These are phyloP conservation scores for Apis florea DNA, from an alignment of 1,140 invertebrate species.

Conservation along the genomic window DNA sequence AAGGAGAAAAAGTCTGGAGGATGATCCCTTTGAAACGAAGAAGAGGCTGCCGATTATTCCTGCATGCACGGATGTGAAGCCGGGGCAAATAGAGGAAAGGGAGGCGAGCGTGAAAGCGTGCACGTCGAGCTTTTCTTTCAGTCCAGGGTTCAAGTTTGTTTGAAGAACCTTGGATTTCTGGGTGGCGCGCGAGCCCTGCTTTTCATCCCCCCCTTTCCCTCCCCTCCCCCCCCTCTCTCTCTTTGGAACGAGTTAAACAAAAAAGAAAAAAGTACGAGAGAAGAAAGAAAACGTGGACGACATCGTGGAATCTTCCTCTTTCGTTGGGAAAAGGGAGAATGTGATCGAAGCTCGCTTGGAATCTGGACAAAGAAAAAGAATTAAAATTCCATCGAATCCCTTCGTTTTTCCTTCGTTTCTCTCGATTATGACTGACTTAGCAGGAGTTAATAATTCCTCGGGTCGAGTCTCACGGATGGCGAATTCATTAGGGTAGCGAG, in stretches of 20 bases:
- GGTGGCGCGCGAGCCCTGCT: background rate
- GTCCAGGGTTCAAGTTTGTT: conserved; percentile 46
- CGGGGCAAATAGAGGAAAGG: conserved; percentile 27
- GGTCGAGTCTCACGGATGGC: background rate
- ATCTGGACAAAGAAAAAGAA: background rate
- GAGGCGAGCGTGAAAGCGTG: conserved; percentile 21
- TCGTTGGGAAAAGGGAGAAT: background rate
- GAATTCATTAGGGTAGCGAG: conserved; percentile 8
- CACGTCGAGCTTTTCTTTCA: conserved; percentile 25
- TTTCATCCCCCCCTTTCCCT: background rate
- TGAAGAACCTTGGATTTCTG: conserved; percentile 44
- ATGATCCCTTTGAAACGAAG: conserved; percentile 19
- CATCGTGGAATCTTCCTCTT: background rate
- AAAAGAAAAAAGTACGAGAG: background rate
- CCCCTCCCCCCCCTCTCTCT: background rate
- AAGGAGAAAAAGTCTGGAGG: conserved; percentile 23
- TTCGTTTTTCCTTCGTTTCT: background rate
- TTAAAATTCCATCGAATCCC: too few relatives aligned
- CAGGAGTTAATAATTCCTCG: background rate
- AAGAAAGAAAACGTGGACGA: background rate
- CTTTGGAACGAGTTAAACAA: background rate
- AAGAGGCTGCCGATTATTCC: conserved; percentile 38
- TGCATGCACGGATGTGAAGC: background rate
- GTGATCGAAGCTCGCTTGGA: background rate
- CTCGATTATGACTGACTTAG: background rate